Conservation (phyloP, 2,113 vertebrate species). For the Poecile atricapillus region DNA sequence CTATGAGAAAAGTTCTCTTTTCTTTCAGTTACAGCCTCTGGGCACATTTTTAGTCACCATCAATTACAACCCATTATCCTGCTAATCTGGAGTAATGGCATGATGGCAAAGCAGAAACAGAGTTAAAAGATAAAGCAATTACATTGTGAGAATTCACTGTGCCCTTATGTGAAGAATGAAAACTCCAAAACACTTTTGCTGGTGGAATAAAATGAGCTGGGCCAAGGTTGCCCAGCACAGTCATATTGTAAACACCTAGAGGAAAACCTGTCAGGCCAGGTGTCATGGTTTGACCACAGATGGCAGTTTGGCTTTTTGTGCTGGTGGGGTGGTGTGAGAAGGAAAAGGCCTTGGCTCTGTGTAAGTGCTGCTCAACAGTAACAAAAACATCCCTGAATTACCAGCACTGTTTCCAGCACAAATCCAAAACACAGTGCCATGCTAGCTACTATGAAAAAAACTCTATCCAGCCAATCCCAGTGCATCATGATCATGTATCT, state of each 20-base stretch:
- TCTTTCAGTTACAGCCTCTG: neutral
- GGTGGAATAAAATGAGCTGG: neutral
- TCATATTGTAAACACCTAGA: neutral
- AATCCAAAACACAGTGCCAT: neutral
- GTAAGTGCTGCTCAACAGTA: neutral
- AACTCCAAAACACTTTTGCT: neutral
- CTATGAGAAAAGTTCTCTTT: neutral
- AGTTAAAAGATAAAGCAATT: neutral
- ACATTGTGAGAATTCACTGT: neutral
- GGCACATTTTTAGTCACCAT: neutral
- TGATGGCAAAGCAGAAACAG: neutral
- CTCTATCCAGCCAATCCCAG: neutral
- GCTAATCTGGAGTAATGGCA: neutral
- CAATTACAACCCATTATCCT: neutral
- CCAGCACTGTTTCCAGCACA: neutral
- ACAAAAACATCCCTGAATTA: neutral
- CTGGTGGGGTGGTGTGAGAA: neutral
- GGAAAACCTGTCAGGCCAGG: neutral
- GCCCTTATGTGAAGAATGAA: neutral
- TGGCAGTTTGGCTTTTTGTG: neutral
- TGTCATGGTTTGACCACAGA: neutral
- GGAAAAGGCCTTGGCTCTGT: neutral
- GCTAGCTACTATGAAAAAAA: neutral
- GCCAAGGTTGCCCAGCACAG: neutral
- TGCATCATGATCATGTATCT: neutral